Conservation (phyloP, 2,113 vertebrate genomes). For the Cavia porcellus region DNA sequence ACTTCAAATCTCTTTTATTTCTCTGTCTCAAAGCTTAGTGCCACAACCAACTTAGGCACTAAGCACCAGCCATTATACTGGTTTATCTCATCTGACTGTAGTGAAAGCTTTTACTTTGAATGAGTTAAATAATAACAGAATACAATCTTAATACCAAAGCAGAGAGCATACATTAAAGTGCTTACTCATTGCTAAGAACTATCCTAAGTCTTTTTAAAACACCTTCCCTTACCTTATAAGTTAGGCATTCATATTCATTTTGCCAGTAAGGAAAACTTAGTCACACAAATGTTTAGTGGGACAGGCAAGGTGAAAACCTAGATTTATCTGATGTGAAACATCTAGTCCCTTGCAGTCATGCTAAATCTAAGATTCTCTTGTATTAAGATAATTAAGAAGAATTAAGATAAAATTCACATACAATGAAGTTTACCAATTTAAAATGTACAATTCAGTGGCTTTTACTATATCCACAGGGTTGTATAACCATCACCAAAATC, state of each 20-base stretch:
- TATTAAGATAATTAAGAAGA: no score
- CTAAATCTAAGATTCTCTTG: background rate
- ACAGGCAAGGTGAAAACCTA: background rate
- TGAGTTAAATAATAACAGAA: background rate
- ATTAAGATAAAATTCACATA: constrained; percentile 3
- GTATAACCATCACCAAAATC: background rate
- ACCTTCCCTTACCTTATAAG: background rate
- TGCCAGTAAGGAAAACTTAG: background rate
- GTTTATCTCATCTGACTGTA: background rate
- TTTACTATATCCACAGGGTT: background rate
- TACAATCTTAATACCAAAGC: background rate
- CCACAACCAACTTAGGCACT: background rate
- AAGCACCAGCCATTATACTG: background rate
- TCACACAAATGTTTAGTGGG: background rate
- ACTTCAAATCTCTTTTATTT: background rate
- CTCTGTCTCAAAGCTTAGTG: background rate
- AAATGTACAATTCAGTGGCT: background rate
- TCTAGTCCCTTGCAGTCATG: background rate
- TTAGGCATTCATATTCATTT: constrained; percentile 1
- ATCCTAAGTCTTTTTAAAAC: background rate
- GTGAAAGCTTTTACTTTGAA: background rate
- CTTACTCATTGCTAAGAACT: background rate
- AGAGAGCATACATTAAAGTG: background rate
- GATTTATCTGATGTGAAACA: background rate
- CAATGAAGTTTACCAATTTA: background rate